These are phyloP conservation scores for Eulemur mongoz DNA, from an alignment of 2,797 vertebrate species.

Conservation along the genomic window DNA sequence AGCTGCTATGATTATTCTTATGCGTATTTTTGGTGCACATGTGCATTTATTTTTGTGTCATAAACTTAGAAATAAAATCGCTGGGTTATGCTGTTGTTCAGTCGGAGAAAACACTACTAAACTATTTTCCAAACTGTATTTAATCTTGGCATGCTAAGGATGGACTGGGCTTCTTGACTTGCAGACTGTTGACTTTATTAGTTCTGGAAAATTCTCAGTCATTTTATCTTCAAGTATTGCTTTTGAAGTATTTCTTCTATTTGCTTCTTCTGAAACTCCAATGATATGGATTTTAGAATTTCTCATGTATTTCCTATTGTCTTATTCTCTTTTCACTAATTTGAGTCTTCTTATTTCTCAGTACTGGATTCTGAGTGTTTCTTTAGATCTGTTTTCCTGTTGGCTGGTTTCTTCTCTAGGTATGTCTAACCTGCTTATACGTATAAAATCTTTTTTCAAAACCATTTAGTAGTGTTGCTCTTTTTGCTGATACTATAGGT, in stretches of 20 bases:
- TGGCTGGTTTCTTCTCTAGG: background rate
- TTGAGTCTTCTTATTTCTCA: constrained; percentile 48
- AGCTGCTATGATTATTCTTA: background rate
- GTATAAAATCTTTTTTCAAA: constrained; percentile 54
- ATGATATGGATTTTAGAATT: background rate
- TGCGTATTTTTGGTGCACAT: background rate
- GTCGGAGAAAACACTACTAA: constrained; percentile 15
- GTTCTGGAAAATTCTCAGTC: background rate
- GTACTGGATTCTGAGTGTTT: constrained; percentile 21
- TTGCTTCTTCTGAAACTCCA: constrained; percentile 2
- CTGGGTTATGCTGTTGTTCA: background rate
- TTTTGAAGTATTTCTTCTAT: constrained; percentile 40
- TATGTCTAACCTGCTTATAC: background rate
- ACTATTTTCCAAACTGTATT: background rate
- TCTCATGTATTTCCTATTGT: constrained; percentile 27
- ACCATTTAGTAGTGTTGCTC: background rate
- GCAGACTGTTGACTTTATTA: constrained; percentile 13
- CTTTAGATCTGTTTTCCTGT: constrained; percentile 57
- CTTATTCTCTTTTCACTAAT: constrained; percentile 39
- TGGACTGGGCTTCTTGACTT: background rate
- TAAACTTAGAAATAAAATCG: constrained; percentile 25
- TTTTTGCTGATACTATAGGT: background rate
- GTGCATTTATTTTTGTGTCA: background rate
- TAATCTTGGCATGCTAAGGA: background rate
- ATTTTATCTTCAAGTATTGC: constrained; percentile 25